These are phyloP conservation scores for Tinea pellionella DNA, from an alignment of 2,888 invertebrate species.

Conservation along the genomic window DNA sequence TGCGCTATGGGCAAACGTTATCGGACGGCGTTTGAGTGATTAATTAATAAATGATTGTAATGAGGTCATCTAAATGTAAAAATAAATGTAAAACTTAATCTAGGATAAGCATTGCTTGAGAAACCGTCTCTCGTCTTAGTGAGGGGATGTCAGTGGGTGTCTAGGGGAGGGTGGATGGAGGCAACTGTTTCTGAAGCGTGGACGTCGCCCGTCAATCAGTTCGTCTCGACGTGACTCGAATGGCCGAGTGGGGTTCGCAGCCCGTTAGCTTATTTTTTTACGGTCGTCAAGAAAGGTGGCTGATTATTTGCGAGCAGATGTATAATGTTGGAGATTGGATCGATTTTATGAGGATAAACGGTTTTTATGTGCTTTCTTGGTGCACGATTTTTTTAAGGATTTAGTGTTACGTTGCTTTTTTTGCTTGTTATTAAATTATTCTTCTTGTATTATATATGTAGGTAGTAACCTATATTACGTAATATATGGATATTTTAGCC, in stretches of 20 bases:
- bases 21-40: too few relatives aligned
- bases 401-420: background rate
- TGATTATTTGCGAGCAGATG: conserved; percentile 34
- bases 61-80: background rate
- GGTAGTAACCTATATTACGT: too few relatives aligned
- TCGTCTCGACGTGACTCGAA: conserved; percentile 60
- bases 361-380: conserved; percentile 10
- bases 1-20: too few relatives aligned
- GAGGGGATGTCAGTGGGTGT: conserved; percentile 20
- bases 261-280: conserved; percentile 47
- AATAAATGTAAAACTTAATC: background rate
- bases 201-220: conserved; percentile 69
- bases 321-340: conserved; percentile 16
- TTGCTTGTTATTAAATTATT: background rate
- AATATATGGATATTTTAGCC: too few relatives aligned
- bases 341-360: conserved; percentile 14
- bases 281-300: conserved; percentile 32
- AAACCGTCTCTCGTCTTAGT: background rate
- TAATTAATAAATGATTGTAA: too few relatives aligned
- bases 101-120: background rate
- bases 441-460: background rate
- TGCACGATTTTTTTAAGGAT: background rate
- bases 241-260: conserved; percentile 32
- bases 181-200: conserved; percentile 31
- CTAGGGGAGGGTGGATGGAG: conserved; percentile 17